phyloP scores from a whole-genome alignment of 64 coral and sea anemone genomes.

The Actinia equina region DNA sequence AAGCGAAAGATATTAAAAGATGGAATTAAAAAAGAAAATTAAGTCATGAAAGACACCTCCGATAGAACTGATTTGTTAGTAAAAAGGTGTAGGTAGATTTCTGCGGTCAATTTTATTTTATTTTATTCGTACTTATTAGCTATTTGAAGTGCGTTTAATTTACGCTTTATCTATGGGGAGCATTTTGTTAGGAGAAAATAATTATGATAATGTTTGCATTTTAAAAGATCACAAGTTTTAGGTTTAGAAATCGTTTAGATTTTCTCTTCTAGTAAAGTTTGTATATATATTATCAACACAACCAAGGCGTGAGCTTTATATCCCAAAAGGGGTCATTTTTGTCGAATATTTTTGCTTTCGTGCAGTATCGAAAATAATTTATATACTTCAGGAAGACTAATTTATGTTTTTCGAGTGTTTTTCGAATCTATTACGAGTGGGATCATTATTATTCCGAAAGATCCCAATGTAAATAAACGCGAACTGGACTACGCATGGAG shows the following conservation, averaged over 20 bases:
- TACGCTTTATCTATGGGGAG: neutral
- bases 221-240: neutral
- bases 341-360: neutral
- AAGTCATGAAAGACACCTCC: neutral
- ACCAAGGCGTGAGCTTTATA: neutral
- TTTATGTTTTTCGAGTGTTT: neutral
- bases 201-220: constrained; percentile 10
- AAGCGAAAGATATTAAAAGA: neutral
- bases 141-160: neutral
- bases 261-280: neutral
- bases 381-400: neutral
- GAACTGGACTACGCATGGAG: neutral
- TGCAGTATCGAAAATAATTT: neutral
- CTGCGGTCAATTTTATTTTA: neutral
- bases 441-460: neutral
- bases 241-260: neutral
- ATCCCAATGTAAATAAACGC: neutral
- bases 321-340: neutral
- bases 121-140: neutral
- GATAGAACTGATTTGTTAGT: neutral
- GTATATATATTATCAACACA: neutral
- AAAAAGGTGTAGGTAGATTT: neutral
- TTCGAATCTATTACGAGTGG: neutral
- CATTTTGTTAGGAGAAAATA: constrained; percentile 4
- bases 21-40: neutral